Conservation (phyloP, 1,140 invertebrate species). For the Halyomorpha halys region DNA sequence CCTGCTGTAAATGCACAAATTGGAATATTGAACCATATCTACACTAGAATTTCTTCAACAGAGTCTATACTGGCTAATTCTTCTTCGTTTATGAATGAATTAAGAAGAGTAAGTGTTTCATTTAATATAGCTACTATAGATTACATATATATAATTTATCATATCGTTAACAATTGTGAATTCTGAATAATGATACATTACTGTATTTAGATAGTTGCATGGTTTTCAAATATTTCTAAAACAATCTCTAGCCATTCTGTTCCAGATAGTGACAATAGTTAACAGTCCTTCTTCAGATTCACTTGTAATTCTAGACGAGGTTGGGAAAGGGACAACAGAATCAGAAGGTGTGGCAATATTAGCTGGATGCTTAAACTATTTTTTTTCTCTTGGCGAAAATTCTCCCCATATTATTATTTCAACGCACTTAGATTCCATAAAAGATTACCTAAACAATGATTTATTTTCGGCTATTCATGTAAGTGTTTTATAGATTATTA, state of each 20-base stretch:
- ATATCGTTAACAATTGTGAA: too few relatives aligned
- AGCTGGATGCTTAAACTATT: slow-evolving; percentile 16
- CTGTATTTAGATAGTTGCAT: too few relatives aligned
- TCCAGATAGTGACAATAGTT: slow-evolving; percentile 9
- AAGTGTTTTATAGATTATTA: too few relatives aligned
- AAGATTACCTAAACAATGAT: neutral
- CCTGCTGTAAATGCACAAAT: slow-evolving; percentile 65
- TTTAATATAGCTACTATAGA: too few relatives aligned
- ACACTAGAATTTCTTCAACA: slow-evolving; percentile 49
- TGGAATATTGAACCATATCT: slow-evolving; percentile 59
- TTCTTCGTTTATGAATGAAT: slow-evolving; percentile 21
- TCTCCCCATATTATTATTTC: slow-evolving; percentile 21
- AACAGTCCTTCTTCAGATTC: neutral
- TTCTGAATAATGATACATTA: too few relatives aligned
- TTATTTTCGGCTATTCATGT: too few relatives aligned
- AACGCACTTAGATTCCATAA: slow-evolving; percentile 15
- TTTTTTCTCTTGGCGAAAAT: neutral
- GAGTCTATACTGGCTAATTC: slow-evolving; percentile 20
- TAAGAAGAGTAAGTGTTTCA: slow-evolving; percentile 11
- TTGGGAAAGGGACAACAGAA: slow-evolving; percentile 25
- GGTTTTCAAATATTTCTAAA: too few relatives aligned
- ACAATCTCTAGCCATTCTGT: too few relatives aligned
- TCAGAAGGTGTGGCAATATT: slow-evolving; percentile 20
- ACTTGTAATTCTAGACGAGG: slow-evolving; percentile 22
- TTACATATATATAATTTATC: too few relatives aligned